phyloP scores from a whole-genome alignment of 2,797 vertebrate species.

The Loris lydekkerianus region DNA sequence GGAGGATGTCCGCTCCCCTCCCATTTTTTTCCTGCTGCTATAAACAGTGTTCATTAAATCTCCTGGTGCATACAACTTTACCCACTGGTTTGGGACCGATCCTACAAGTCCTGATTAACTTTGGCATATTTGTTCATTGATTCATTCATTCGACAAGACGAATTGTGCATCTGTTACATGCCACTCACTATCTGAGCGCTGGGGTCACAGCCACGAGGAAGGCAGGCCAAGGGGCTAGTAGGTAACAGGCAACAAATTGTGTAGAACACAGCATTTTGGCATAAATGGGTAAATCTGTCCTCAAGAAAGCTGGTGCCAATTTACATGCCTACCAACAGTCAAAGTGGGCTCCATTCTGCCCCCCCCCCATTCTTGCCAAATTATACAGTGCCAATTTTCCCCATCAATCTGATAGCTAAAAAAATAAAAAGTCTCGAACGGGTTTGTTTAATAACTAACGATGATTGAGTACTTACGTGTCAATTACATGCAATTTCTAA shows the following conservation, averaged over 20 bases:
- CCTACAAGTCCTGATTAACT: background rate
- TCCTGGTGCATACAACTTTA: background rate
- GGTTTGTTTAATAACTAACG: background rate
- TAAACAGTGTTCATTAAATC: background rate
- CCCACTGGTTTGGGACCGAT: background rate
- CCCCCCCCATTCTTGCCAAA: background rate
- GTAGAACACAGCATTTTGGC: background rate
- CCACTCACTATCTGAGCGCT: accelerated
- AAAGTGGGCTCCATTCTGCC: background rate
- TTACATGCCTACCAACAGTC: background rate
- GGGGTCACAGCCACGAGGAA: background rate
- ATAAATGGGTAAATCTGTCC: background rate
- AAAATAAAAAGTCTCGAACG: background rate
- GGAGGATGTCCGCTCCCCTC: no score
- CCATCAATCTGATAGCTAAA: background rate
- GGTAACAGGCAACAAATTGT: no score
- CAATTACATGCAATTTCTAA: background rate
- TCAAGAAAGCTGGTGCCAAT: background rate
- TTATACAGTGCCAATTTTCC: background rate
- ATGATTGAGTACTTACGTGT: background rate
- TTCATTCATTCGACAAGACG: background rate
- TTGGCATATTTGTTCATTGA: background rate
- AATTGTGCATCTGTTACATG: no score
- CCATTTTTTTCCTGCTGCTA: no score
- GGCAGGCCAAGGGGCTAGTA: accelerated